Percentiles rank a stretch among this genome's conserved stretches.
Evolutionary conservation across 2,797 vertebrate species (phyloP).

Genomic region (Sphenopsis melanotis): DNA sequence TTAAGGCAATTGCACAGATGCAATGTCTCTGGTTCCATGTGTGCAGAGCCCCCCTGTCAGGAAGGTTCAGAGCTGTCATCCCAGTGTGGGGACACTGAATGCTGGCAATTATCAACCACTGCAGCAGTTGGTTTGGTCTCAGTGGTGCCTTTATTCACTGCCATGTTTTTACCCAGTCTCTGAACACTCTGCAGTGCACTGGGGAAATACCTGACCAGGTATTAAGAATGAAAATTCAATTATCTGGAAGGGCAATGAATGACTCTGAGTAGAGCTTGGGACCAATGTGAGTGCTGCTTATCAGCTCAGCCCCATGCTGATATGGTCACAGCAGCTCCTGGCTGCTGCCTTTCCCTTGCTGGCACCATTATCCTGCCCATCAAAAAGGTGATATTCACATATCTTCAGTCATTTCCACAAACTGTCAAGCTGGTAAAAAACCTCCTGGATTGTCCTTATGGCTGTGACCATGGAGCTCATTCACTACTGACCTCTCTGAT

Average conservation of each 20-base stretch:
- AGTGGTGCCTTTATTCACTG: background rate
- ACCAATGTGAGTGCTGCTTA: background rate
- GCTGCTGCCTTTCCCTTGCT: background rate
- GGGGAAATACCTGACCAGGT: background rate
- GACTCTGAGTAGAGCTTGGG: background rate
- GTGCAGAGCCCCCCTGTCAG: background rate
- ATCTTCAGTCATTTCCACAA: background rate
- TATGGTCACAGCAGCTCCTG: background rate
- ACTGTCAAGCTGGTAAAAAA: background rate
- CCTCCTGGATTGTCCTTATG: background rate
- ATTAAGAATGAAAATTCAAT: background rate
- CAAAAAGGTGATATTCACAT: accelerated
- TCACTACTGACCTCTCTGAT: background rate
- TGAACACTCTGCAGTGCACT: background rate
- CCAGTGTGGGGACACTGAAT: background rate
- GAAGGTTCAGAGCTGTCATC: background rate
- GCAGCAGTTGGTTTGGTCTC: background rate
- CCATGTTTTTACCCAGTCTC: background rate
- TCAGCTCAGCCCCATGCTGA: background rate
- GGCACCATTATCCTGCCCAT: background rate
- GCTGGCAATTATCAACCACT: background rate
- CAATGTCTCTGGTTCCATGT: background rate
- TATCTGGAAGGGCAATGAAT: background rate
- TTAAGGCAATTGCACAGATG: background rate
- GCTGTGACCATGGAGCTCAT: background rate